Evolutionary conservation across 2,113 vertebrate genomes (phyloP).

Genomic region (Sinocyclocheilus maitianheensis): DNA sequence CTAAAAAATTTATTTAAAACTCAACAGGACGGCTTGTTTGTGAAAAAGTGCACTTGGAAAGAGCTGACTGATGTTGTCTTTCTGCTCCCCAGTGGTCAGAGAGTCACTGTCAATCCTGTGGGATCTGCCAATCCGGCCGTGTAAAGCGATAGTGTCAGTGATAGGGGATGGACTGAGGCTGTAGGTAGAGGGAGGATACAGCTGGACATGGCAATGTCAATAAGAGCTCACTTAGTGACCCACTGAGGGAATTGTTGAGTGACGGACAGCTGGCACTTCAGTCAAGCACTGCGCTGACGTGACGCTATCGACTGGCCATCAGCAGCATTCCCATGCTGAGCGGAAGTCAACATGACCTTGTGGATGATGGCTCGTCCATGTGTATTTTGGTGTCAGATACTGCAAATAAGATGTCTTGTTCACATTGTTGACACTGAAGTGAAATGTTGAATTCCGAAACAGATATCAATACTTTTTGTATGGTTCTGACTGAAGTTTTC

Average conservation of each 20-base stretch:
- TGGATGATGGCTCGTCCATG: not conserved
- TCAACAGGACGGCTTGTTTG: not conserved
- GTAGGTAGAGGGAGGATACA: slow-evolving; percentile 14
- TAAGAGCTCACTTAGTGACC: slow-evolving; percentile 36
- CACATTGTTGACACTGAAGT: not conserved
- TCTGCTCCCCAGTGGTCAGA: slow-evolving; percentile 8
- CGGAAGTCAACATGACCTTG: slow-evolving; percentile 38
- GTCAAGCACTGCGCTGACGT: slow-evolving; percentile 26
- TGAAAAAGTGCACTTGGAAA: not conserved
- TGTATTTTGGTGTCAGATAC: slow-evolving; percentile 2
- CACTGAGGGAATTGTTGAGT: not conserved
- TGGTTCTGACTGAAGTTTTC: not conserved
- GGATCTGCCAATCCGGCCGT: slow-evolving; percentile 3
- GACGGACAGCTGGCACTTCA: slow-evolving; percentile 41
- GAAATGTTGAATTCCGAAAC: not conserved
- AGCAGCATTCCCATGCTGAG: slow-evolving; percentile 22
- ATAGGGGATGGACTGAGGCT: slow-evolving; percentile 11
- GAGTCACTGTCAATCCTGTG: slow-evolving; percentile 20
- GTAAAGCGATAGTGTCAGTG: slow-evolving; percentile 19
- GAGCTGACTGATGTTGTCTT: not conserved
- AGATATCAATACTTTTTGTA: not conserved
- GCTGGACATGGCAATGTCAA: slow-evolving; percentile 44
- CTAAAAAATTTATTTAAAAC: not conserved
- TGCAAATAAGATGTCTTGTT: not conserved
- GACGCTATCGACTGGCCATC: slow-evolving; percentile 49